Evolutionary conservation across 2,797 vertebrate genomes (phyloP).

Genomic region (Thunnus albacares): DNA sequence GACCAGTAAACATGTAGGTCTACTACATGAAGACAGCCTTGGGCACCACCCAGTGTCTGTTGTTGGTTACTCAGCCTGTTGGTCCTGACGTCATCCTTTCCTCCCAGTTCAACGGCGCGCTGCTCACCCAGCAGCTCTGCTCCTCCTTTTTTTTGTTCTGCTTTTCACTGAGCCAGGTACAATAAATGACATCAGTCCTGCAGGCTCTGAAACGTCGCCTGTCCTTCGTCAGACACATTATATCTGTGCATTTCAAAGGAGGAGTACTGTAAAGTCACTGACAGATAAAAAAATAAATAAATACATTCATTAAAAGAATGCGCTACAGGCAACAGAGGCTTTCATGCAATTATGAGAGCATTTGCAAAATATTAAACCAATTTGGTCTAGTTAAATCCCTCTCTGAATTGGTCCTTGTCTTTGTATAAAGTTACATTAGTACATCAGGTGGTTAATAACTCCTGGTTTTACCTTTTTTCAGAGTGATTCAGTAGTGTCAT

Average conservation of each 20-base stretch:
- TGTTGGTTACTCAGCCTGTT: neutral
- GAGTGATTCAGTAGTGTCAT: too few species aligned
- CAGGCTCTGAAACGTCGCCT: neutral
- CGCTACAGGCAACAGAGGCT: neutral
- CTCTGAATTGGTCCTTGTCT: neutral
- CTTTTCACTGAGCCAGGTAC: neutral
- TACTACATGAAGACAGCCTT: neutral
- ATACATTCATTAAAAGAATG: neutral
- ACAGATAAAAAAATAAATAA: neutral
- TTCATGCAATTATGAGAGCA: neutral
- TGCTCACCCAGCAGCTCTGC: slow-evolving; percentile 3
- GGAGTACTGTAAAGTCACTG: slow-evolving; percentile 2
- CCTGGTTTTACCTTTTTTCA: too few species aligned
- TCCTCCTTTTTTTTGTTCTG: slow-evolving; percentile 1
- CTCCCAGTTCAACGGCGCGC: neutral
- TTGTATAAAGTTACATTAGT: neutral
- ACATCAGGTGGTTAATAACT: neutral
- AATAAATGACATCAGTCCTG: neutral
- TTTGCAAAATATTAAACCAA: slow-evolving; percentile 5
- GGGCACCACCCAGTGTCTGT: slow-evolving; percentile 9
- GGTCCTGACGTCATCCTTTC: neutral
- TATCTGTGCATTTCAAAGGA: neutral
- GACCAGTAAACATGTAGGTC: neutral
- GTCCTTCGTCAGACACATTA: neutral
- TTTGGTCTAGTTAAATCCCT: neutral